Evolutionary conservation across 2,888 invertebrate genomes (phyloP), one percentile per base, ranked within the genome.

Genomic region (Candidula unifasciata): DNA sequence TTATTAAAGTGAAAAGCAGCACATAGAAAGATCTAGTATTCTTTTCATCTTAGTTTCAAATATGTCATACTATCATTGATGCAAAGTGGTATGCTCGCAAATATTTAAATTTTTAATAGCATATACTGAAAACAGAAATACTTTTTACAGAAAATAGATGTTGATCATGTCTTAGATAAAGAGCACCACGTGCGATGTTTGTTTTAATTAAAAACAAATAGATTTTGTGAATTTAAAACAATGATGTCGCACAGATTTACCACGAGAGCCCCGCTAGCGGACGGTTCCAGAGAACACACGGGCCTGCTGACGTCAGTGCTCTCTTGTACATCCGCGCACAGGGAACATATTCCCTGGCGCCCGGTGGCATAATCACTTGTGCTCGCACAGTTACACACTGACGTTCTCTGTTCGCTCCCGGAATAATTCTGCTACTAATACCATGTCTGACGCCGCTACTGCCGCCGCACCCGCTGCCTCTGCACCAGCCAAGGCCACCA

Each of bases 401-500:
- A n/a, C 18, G 21, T 18, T 44, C 37, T 52, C 24, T 52, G 3
- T 69, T 30, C 5, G 3, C 27, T 30, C 60, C 10, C 57, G 60
- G 24, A n/a, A 6, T 21, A 8, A 60, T 30, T 33, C 1, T 52
- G 13, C 21, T 3, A 44, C 0, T 44, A 24, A 16, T 27, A 82
- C 37, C 68, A 85, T 85, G 85, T 82, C 85, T 76, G 85, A 85
- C 35, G 73, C 79, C 21, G 79, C 80, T 57, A 74, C 80, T 60
- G 68, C 85, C 21, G 35, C 82, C n/a, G 81, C 85, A 35, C 74
- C 81, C 3, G 82, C 84, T 33, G 64, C 85, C 27, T 27, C 85
- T 35, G 52, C 82, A 3, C 68, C 82, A 24, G 78, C 69, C 73
- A 78, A 82, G 77, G 78, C 83, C 33, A 30, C 81, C 82, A 84